Percentiles rank a stretch among this genome's conserved stretches.
Conservation (phyloP, 2,888 invertebrate species). For the Hartigia nigra region DNA sequence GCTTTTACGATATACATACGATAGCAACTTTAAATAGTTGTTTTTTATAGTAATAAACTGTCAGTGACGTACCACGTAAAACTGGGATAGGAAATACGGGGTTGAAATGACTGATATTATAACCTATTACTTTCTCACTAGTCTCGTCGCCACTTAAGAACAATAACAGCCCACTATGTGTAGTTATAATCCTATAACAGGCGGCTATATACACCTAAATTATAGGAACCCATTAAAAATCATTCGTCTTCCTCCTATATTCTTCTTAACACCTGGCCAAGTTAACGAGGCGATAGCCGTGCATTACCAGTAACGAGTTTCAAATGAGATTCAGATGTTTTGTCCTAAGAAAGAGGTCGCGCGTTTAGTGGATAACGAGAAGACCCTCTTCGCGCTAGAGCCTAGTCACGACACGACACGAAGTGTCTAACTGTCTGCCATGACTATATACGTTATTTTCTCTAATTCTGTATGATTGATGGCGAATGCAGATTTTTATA, state of each 20-base stretch:
- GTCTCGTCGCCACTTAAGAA: neutral
- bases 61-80: neutral
- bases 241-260: neutral
- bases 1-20: neutral
- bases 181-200: neutral
- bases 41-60: neutral
- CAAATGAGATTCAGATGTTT: slow-evolving; percentile 44
- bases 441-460: slow-evolving; percentile 33
- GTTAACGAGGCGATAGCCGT: neutral
- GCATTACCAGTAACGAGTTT: slow-evolving; percentile 37
- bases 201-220: neutral
- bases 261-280: neutral
- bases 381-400: slow-evolving; percentile 11
- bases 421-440: neutral
- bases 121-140: neutral
- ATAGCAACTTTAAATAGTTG: too few species aligned
- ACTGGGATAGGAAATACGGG: neutral
- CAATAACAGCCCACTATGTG: neutral
- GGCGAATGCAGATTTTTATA: slow-evolving; percentile 52
- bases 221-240: neutral
- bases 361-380: slow-evolving; percentile 31
- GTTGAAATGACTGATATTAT: neutral
- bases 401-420: slow-evolving; percentile 27
- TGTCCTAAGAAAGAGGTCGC: slow-evolving; percentile 30
- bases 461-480: slow-evolving; percentile 59